A percentile compares a stretch with the other conserved stretches of the same genome.
phyloP scores from a whole-genome alignment of 2,888 invertebrate species.

The Pardosa pseudoannulata region DNA sequence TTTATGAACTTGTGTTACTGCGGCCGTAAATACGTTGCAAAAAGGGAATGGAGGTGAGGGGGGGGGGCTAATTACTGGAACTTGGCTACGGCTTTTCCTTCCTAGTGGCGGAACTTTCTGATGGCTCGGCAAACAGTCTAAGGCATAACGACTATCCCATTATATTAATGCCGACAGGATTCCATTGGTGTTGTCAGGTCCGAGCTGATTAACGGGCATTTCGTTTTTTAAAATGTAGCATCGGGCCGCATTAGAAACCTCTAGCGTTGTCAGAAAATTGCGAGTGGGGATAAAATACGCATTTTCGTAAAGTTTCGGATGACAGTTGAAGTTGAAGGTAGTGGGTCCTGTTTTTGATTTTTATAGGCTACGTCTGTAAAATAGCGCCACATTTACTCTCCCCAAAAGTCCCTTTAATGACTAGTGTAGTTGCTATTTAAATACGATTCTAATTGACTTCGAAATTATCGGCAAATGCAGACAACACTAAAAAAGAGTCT shows the following conservation, averaged over 20 bases:
- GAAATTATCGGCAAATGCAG: background rate
- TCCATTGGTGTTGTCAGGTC: slow-evolving; percentile 53
- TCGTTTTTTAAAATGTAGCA: slow-evolving; percentile 28
- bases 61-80: slow-evolving; percentile 50
- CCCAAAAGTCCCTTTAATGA: background rate
- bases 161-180: slow-evolving; percentile 60
- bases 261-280: slow-evolving; percentile 39
- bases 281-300: slow-evolving; percentile 13
- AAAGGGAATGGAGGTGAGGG: slow-evolving; percentile 15
- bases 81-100: slow-evolving; percentile 46
- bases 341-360: background rate
- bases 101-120: slow-evolving; percentile 47
- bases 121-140: slow-evolving; percentile 45
- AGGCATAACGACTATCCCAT: slow-evolving; percentile 46
- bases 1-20: slow-evolving; percentile 66
- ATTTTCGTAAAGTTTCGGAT: slow-evolving; percentile 33
- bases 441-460: background rate
- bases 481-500: background rate
- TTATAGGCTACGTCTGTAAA: background rate
- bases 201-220: slow-evolving; percentile 44
- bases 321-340: slow-evolving; percentile 36
- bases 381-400: slow-evolving; percentile 9
- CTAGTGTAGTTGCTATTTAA: background rate
- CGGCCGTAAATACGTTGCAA: slow-evolving; percentile 62
- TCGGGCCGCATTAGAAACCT: slow-evolving; percentile 22